A percentile compares a stretch with the other conserved stretches of the same genome.
Evolutionary conservation across 2,113 vertebrate genomes (phyloP).

Genomic region (Trichechus manatus): DNA sequence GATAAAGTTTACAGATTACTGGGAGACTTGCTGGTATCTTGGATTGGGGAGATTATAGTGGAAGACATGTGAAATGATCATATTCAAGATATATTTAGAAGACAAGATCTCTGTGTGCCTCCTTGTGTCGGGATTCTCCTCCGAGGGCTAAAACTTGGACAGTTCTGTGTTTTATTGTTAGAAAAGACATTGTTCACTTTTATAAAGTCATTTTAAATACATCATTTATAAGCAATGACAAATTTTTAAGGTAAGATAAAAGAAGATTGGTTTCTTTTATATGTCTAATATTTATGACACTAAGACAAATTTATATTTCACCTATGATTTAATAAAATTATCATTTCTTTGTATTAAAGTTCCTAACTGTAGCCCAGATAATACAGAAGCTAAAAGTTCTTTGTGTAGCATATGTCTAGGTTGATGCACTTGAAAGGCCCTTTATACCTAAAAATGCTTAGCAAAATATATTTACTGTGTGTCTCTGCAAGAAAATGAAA

Average conservation of each 20-base stretch:
- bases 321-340: conserved; percentile 22
- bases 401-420: neutral
- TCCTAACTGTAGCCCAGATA: neutral
- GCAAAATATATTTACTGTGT: neutral
- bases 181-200: neutral
- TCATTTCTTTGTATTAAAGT: conserved; percentile 13
- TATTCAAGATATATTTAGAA: neutral
- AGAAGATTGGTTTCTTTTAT: conserved; percentile 42
- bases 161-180: neutral
- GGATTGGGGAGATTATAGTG: neutral
- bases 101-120: neutral
- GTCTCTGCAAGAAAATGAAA: neutral
- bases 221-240: conserved; percentile 54
- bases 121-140: neutral
- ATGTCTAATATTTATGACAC: conserved; percentile 1
- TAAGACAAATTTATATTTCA: conserved; percentile 55
- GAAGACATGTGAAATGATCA: neutral
- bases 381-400: neutral
- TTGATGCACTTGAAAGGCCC: neutral
- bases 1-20: neutral
- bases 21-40: neutral
- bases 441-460: neutral
- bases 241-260: conserved; percentile 45
- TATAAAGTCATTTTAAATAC: conserved; percentile 55
- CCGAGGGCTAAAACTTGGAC: neutral